phyloP scores from a whole-genome alignment of 2,888 invertebrate species.

The Scaptomyza flava region DNA sequence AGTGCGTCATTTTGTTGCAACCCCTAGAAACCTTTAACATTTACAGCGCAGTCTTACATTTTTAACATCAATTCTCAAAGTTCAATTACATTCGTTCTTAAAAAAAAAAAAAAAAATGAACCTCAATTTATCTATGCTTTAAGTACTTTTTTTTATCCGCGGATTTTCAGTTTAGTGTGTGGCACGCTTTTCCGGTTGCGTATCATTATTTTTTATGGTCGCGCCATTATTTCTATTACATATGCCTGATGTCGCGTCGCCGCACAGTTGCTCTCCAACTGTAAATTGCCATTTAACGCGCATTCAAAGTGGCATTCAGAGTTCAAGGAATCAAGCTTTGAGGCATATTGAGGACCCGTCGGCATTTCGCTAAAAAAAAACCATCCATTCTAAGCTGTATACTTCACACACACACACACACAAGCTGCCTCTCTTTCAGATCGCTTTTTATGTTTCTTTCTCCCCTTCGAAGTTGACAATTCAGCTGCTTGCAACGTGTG shows the following conservation, averaged over 20 bases:
- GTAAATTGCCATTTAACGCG: constrained; percentile 70
- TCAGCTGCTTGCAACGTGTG: constrained; percentile 48
- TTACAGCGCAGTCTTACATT: constrained; percentile 1
- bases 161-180: constrained; percentile 17
- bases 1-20: background rate
- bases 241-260: constrained; percentile 40
- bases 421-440: background rate
- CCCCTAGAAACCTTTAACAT: constrained; percentile 1
- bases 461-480: constrained; percentile 39
- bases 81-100: constrained; percentile 17
- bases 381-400: constrained; percentile 53
- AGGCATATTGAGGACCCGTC: constrained; percentile 4
- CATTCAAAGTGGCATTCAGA: constrained; percentile 56
- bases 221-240: constrained; percentile 65
- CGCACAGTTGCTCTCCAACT: constrained; percentile 58
- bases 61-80: constrained; percentile 7
- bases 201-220: constrained; percentile 74
- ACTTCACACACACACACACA: constrained; percentile 3
- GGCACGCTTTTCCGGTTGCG: constrained; percentile 42
- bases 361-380: constrained; percentile 29
- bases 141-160: background rate
- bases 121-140: constrained; percentile 10
- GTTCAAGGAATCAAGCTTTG: constrained; percentile 3
- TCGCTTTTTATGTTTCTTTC: background rate
- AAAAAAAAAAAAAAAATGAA: constrained; percentile 3